phyloP scores from a whole-genome alignment of 1,140 invertebrate genomes.

The Nephila pilipes region DNA sequence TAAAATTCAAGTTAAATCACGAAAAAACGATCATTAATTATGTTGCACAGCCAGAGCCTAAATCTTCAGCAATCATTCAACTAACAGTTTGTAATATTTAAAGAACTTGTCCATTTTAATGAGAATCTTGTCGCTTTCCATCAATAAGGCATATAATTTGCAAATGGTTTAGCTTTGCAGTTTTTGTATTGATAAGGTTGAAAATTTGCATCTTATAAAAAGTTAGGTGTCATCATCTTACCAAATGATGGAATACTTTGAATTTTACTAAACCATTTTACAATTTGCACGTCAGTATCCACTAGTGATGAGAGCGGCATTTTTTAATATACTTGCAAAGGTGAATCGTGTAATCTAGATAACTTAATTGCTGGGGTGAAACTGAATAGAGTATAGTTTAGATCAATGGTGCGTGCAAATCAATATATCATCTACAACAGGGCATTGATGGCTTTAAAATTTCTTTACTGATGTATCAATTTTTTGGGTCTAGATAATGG shows the following conservation, averaged over 20 bases:
- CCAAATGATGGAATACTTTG: neutral
- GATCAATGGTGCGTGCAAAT: conserved; percentile 62
- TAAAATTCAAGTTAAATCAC: neutral
- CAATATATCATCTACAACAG: conserved; percentile 56
- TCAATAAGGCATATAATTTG: conserved; percentile 9
- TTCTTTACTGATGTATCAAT: conserved; percentile 73
- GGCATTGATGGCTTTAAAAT: conserved; percentile 64
- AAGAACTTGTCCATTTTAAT: neutral
- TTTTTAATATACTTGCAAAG: conserved; percentile 40
- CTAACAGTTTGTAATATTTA: neutral
- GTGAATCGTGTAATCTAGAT: conserved; percentile 45
- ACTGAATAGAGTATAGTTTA: neutral
- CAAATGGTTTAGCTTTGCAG: neutral
- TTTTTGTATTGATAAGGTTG: neutral
- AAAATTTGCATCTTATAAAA: neutral
- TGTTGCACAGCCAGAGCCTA: neutral
- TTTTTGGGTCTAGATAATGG: conserved; percentile 49
- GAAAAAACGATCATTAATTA: neutral
- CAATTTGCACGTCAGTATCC: neutral
- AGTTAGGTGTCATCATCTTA: neutral
- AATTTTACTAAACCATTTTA: neutral
- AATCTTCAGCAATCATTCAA: neutral
- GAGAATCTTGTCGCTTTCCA: neutral
- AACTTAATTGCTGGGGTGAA: neutral
- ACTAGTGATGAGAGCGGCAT: neutral